These are phyloP conservation scores for Pangasianodon gigas DNA, from an alignment of 2,113 vertebrate genomes.

Conservation along the genomic window DNA sequence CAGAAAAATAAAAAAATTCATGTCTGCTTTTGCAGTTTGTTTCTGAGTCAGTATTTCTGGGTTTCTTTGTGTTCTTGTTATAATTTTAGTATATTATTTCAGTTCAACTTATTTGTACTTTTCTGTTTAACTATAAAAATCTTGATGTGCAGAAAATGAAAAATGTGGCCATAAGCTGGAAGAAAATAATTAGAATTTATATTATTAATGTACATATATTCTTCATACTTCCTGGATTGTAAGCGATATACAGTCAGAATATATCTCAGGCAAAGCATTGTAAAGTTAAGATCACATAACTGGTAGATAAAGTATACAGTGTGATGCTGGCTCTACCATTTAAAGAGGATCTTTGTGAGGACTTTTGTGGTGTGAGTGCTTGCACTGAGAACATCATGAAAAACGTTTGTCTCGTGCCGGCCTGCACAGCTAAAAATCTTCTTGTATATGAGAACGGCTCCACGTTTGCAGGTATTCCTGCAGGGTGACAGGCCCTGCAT, in stretches of 20 bases:
- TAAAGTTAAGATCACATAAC: no score
- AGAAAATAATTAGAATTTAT: not conserved
- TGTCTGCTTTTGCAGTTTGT: not conserved
- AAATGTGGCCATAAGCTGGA: not conserved
- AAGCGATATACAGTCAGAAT: not conserved
- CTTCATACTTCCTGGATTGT: not conserved
- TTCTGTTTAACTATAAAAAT: not conserved
- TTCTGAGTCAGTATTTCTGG: not conserved
- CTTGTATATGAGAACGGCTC: not conserved
- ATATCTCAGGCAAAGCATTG: not conserved
- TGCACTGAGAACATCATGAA: not conserved
- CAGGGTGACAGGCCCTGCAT: not conserved
- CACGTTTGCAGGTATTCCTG: not conserved
- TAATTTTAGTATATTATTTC: not conserved
- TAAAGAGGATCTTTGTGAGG: not conserved
- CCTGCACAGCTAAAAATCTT: not conserved
- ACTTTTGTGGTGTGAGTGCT: not conserved
- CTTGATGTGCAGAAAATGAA: not conserved
- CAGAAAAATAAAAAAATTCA: not conserved
- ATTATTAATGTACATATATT: not conserved
- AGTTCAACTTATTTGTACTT: not conserved
- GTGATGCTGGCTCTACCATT: no score
- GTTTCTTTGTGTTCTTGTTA: not conserved
- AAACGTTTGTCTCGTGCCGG: not conserved
- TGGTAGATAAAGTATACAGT: no score